Conservation (phyloP, 1,140 invertebrate species). For the Onthophagus taurus region DNA sequence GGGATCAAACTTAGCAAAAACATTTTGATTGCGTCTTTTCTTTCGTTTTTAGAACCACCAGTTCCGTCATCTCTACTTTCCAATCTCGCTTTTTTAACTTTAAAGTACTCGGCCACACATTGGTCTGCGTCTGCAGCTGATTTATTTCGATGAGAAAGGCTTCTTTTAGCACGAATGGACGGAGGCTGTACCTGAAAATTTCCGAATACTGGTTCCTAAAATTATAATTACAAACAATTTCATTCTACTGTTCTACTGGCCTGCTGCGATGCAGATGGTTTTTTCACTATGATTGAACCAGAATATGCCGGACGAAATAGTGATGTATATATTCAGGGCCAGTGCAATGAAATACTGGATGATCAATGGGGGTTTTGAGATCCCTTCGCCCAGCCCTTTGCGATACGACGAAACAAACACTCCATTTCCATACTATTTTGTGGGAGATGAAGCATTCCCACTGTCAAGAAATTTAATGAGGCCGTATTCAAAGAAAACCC, state of each 20-base stretch:
- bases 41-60: constrained; percentile 17
- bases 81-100: constrained; percentile 23
- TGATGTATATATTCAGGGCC: constrained; percentile 12
- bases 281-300: constrained; percentile 37
- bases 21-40: constrained; percentile 23
- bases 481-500: constrained; percentile 24
- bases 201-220: constrained; percentile 29
- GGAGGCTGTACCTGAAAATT: constrained; percentile 29
- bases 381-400: background rate
- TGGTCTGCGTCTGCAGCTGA: constrained; percentile 20
- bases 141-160: too few species aligned
- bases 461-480: constrained; percentile 26
- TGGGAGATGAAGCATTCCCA: constrained; percentile 31
- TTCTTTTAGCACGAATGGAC: constrained; percentile 4
- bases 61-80: constrained; percentile 12
- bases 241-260: constrained; percentile 39
- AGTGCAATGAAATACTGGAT: constrained; percentile 7
- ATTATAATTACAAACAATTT: constrained; percentile 39
- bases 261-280: constrained; percentile 36
- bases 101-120: constrained; percentile 24
- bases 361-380: constrained; percentile 4
- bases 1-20: constrained; percentile 26
- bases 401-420: background rate
- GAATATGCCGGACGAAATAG: constrained; percentile 35
- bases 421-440: constrained; percentile 15